Base-by-base conservation (phyloP, 2,113 vertebrate species). In the Nerophis lumbriciformis region DNA sequence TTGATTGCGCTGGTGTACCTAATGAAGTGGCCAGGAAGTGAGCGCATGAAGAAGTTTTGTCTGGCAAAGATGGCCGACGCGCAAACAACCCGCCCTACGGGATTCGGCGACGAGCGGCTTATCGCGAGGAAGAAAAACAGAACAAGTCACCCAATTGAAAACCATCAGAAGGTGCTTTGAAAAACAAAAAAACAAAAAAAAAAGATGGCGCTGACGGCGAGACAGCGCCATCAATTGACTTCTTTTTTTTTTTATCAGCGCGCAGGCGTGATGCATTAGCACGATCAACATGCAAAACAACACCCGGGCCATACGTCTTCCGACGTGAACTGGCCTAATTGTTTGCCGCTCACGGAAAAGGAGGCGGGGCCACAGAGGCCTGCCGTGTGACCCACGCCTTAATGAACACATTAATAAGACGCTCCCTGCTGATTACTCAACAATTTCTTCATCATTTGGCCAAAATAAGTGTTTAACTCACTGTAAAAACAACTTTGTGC, bases 171-270 rank as follows among this genome's bases (percentile, higher is more conserved):
- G 19, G 15, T 15, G 12, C 36, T 57, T 56, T 28, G 28, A 3
- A 28, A 19, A 19, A n/a, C n/a, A 19, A 38, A 38, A 39, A 39
- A 39, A 39, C 10, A 42, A 8, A 42, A 42, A 42, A 21, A 57
- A 19, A 19, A 10, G 54, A 10, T 6, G 38, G n/a, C 38, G 38
- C n/a, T 1, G 54, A 55, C 8, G 53, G 36, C 53, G 7, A 37
- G 53, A 12, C 54, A 11, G 38, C 54, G 38, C 54, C 54, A 57
- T 57, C 38, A 38, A 57, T 57, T 42, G 2, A 5, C 37, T n/a
- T 39, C 15, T 28, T 54, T n/a, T 55, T 55, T 55, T 28, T 50
- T 19, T 50, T 16, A 57, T 57, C 54, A 42, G 37, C n/a, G 14
- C 10, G 16, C 38, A 14, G n/a, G 54, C 37, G 37, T 57, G 54